Evolutionary conservation across 2,797 vertebrate species (phyloP).

Genomic region (Anguilla megastoma): DNA sequence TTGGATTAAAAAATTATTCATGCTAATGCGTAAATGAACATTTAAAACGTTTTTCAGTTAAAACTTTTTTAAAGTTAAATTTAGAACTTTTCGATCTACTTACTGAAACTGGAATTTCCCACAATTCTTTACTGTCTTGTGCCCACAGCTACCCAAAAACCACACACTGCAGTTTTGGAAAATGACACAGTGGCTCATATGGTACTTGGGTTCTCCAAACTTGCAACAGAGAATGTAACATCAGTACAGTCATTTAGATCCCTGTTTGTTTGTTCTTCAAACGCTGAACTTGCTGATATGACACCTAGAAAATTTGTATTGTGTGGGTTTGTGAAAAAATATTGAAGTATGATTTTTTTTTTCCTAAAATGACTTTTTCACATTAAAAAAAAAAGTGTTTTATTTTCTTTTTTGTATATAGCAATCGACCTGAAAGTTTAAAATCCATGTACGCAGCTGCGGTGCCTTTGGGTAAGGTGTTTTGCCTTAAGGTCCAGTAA

Average conservation of each 20-base stretch:
- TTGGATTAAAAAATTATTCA: too few species aligned
- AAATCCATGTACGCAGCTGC: neutral
- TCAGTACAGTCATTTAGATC: too few species aligned
- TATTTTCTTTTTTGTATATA: neutral
- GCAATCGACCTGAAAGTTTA: neutral
- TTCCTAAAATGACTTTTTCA: neutral
- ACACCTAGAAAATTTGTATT: neutral
- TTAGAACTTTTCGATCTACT: too few species aligned
- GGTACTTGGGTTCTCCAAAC: too few species aligned
- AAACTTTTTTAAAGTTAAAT: neutral
- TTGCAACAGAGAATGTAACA: too few species aligned
- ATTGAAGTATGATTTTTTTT: neutral
- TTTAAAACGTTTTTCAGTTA: neutral
- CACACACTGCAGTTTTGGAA: neutral
- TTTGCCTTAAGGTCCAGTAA: neutral
- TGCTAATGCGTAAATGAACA: too few species aligned
- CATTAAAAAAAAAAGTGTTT: neutral
- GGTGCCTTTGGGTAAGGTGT: neutral
- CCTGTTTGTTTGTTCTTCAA: neutral
- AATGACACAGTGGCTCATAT: neutral
- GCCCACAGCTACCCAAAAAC: neutral
- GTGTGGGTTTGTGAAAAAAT: neutral
- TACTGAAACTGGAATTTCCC: too few species aligned
- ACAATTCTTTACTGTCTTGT: neutral
- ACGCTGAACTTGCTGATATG: neutral